Evolutionary conservation across 2,797 vertebrate genomes (phyloP).

Genomic region (Anisognathus igniventris): DNA sequence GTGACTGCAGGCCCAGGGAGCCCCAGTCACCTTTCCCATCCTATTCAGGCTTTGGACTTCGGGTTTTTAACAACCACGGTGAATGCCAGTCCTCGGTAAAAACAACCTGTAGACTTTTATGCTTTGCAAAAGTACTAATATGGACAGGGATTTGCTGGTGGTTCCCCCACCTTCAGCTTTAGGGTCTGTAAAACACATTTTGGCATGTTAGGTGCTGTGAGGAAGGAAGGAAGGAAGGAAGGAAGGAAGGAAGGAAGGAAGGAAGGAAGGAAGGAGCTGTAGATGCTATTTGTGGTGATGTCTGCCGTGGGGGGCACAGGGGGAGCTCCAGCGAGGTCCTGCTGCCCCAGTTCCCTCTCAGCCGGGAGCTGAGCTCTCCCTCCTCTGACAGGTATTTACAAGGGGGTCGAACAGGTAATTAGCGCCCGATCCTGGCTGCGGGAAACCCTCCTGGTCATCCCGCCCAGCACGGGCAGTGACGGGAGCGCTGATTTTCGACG

Average conservation of each 20-base stretch:
- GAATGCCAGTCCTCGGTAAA: not conserved
- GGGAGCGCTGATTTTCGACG: conserved; percentile 85
- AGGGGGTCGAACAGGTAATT: conserved; percentile 79
- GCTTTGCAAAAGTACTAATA: not conserved
- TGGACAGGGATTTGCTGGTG: fast-evolving
- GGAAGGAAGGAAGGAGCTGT: not conserved
- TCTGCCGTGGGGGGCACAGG: not conserved
- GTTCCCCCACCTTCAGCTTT: not conserved
- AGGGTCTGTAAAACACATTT: not conserved
- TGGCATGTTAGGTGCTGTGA: not conserved
- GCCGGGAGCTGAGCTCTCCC: not conserved
- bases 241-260: not conserved
- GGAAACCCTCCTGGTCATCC: conserved; percentile 87
- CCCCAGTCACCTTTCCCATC: not conserved
- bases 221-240: not conserved
- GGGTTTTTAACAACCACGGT: not conserved
- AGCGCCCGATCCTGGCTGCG: conserved; percentile 72
- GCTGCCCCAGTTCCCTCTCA: not conserved
- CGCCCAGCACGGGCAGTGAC: conserved; percentile 84
- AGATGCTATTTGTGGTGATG: not conserved
- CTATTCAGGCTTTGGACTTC: not conserved
- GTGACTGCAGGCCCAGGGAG: no score
- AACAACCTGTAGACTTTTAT: not conserved
- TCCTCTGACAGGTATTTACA: conserved; percentile 64
- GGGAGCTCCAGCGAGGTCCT: fast-evolving